phyloP scores from a whole-genome alignment of 2,113 vertebrate species.

The Colius striatus region DNA sequence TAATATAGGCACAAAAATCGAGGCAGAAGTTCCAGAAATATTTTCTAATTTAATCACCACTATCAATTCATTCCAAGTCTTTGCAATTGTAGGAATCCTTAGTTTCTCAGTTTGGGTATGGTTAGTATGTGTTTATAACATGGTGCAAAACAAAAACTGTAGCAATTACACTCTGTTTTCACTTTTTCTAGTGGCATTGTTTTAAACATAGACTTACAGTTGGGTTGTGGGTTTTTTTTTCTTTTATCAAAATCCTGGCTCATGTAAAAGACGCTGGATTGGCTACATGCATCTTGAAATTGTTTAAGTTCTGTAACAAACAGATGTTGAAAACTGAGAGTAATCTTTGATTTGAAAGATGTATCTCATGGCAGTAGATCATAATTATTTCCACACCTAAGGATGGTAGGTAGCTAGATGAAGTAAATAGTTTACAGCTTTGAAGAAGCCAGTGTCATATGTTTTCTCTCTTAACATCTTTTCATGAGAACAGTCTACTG shows the following conservation, averaged over 20 bases:
- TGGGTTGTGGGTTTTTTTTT: fast-evolving
- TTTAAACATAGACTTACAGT: not conserved
- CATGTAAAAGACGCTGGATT: not conserved
- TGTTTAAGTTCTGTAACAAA: not conserved
- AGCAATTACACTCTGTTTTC: not conserved
- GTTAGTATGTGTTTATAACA: not conserved
- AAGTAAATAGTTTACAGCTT: not conserved
- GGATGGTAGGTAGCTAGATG: not conserved
- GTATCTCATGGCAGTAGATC: not conserved
- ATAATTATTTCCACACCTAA: not conserved
- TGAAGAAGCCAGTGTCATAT: not conserved
- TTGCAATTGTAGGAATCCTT: not conserved
- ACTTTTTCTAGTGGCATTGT: not conserved
- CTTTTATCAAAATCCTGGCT: not conserved
- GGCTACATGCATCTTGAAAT: not conserved
- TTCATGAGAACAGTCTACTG: not conserved
- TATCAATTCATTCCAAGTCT: not conserved
- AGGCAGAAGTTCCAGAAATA: not conserved
- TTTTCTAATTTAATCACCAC: not conserved
- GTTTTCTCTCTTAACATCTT: not conserved
- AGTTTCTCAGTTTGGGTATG: not conserved
- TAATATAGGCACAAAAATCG: not conserved
- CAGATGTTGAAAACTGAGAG: not conserved
- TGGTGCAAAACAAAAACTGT: not conserved
- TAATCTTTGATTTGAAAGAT: not conserved